Evolutionary conservation across 2,113 vertebrate genomes (phyloP), one percentile per base, ranked within the genome.

Genomic region (Thinocorus orbignyianus): DNA sequence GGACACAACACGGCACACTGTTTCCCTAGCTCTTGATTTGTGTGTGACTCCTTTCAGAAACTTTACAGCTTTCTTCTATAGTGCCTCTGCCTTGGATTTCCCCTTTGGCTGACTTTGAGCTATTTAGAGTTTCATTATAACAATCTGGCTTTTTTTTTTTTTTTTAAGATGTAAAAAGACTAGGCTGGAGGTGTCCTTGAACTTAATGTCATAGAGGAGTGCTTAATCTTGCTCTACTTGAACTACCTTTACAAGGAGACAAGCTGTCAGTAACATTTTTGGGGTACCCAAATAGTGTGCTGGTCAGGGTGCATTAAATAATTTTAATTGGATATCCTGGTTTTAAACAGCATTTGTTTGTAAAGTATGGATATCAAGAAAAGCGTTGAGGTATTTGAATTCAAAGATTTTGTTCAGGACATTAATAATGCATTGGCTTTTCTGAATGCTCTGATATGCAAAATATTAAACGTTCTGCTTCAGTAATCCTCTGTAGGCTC

Each of bases 1-100:
- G 7, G 0, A 33, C 11, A 23, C 4, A 2, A 7, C n/a, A 26
- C 14, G 37, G 51, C 54, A 57, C 24, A 8, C 11, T 37, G 11
- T 55, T 30, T 57, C 39, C 5, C 0, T 69, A 49, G 11, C 3
- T 17, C 41, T 57, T 73, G 58, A 20, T 77, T 73, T 84, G 20
- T 24, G 17, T 19, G 6, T 9, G 9, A 77, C 7, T 44, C 64
- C 35, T 44, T 35, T 26, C 42, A 54, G n/a, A 28, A 83, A 39
- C 44, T 49, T 60, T 49, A 31, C 8, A 61, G 18, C 31, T 70
- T 62, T 80, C 39, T 82, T 68, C 46, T 58, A 33, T 1, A 0
- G 20, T 33, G 7, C 10, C 14, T 79, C 62, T 71, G 39, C 35
- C 48, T 62, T 12, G 18, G 35, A 68, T 41, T 68, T 12, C 6